A percentile compares a stretch with the other conserved stretches of the same genome.
Evolutionary conservation across 92 coral and sea anemone species (phyloP).

Genomic region (Palythoa grandiflora): DNA sequence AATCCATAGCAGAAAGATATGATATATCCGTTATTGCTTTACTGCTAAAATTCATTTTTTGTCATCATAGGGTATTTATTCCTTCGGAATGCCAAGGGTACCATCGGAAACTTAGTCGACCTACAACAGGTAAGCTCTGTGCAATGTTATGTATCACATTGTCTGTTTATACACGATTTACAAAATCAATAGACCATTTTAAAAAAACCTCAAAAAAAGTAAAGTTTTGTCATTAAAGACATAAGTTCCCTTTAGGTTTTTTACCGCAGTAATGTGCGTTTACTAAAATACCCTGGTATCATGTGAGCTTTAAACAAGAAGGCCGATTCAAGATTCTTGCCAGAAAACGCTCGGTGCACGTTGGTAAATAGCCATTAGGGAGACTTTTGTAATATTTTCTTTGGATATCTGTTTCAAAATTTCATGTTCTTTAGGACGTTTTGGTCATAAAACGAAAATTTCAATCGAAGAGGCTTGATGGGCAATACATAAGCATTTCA

Average conservation of each 20-base stretch:
- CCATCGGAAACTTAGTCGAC: slow-evolving; percentile 11
- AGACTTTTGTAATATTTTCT: neutral
- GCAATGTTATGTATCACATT: neutral
- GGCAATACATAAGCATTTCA: neutral
- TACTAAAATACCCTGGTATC: neutral
- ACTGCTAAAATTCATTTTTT: neutral
- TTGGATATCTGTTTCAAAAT: neutral
- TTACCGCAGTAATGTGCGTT: neutral
- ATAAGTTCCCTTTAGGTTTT: neutral
- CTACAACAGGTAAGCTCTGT: slow-evolving; percentile 30
- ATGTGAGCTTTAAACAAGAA: neutral
- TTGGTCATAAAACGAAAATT: neutral
- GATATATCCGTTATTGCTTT: neutral
- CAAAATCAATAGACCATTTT: slow-evolving; percentile 3
- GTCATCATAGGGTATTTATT: neutral
- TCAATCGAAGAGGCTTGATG: neutral
- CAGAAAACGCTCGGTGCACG: neutral
- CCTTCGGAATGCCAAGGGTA: slow-evolving; percentile 37
- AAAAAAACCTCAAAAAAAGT: neutral
- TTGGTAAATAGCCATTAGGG: neutral
- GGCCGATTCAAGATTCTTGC: neutral
- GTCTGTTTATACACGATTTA: neutral
- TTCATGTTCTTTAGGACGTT: neutral
- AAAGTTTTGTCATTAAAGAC: slow-evolving; percentile 2
- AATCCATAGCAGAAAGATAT: neutral